Percentiles rank a stretch among this genome's conserved stretches.
Evolutionary conservation across 2,888 invertebrate species (phyloP).

Genomic region (Lithophane ornitopus): DNA sequence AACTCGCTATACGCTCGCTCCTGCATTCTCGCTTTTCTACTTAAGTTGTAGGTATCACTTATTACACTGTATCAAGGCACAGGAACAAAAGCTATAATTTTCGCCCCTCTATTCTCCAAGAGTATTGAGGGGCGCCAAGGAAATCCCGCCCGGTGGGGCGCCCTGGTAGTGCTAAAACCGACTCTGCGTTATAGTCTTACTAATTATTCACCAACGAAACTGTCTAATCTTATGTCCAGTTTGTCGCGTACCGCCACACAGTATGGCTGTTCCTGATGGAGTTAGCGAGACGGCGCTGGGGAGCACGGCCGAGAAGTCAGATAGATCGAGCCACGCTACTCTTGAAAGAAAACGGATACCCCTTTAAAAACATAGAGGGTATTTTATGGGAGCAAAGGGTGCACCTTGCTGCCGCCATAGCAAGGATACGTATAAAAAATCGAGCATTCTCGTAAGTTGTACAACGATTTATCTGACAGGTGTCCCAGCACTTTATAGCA

Average conservation of each 20-base stretch:
- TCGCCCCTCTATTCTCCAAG: no score
- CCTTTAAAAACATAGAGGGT: slow-evolving; percentile 90
- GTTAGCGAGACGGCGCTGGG: slow-evolving; percentile 92
- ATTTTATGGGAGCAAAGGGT: slow-evolving; percentile 92
- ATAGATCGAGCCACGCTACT: slow-evolving; percentile 76
- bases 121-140: no score
- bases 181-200: no score
- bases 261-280: slow-evolving; percentile 94
- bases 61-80: no score
- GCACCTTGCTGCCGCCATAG: slow-evolving; percentile 94
- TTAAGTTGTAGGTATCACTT: no score
- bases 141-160: no score
- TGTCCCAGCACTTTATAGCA: not conserved
- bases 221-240: slow-evolving; percentile 68
- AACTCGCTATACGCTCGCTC: no score
- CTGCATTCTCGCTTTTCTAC: no score
- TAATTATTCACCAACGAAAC: not conserved
- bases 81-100: no score
- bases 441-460: slow-evolving; percentile 91
- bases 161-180: no score
- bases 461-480: not conserved
- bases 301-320: slow-evolving; percentile 79
- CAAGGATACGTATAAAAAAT: slow-evolving; percentile 94
- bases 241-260: slow-evolving; percentile 75
- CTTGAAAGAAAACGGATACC: slow-evolving; percentile 77